Evolutionary conservation across 2,113 vertebrate genomes (phyloP).

Genomic region (Cynocephalus volans): DNA sequence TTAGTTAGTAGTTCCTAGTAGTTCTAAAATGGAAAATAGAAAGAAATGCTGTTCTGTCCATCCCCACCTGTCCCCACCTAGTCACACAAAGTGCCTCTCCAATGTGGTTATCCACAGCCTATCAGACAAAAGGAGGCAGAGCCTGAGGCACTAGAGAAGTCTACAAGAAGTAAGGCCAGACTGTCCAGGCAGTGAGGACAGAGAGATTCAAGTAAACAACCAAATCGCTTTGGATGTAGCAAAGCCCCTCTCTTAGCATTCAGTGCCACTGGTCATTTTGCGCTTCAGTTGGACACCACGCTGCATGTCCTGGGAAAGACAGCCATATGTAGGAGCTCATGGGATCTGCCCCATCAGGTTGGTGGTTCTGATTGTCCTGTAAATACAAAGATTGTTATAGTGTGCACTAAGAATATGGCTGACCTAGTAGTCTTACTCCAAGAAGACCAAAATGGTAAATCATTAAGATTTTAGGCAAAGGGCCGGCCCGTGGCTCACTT

Average conservation of each 20-base stretch:
- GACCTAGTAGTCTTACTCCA: neutral
- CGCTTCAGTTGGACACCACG: neutral
- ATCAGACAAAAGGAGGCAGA: neutral
- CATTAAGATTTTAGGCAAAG: neutral
- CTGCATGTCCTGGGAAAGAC: neutral
- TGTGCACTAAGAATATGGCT: neutral
- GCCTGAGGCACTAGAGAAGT: neutral
- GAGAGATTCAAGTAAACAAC: neutral
- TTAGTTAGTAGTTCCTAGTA: neutral
- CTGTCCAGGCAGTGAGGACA: neutral
- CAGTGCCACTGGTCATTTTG: neutral
- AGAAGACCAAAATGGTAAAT: slow-evolving; percentile 38
- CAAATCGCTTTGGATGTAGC: neutral
- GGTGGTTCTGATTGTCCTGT: neutral
- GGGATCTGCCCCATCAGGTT: neutral
- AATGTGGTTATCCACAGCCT: neutral
- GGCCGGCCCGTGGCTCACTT: too few relatives aligned
- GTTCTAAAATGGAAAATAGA: slow-evolving; percentile 16
- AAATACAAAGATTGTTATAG: neutral
- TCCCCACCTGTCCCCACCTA: neutral
- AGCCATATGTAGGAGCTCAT: neutral
- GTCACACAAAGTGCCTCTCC: neutral
- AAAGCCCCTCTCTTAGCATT: neutral
- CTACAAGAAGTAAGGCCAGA: neutral
- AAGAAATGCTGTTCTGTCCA: neutral